A percentile compares a stretch with the other conserved stretches of the same genome.
Evolutionary conservation across 2,888 invertebrate genomes (phyloP).

Genomic region (Lycaena phlaeas): DNA sequence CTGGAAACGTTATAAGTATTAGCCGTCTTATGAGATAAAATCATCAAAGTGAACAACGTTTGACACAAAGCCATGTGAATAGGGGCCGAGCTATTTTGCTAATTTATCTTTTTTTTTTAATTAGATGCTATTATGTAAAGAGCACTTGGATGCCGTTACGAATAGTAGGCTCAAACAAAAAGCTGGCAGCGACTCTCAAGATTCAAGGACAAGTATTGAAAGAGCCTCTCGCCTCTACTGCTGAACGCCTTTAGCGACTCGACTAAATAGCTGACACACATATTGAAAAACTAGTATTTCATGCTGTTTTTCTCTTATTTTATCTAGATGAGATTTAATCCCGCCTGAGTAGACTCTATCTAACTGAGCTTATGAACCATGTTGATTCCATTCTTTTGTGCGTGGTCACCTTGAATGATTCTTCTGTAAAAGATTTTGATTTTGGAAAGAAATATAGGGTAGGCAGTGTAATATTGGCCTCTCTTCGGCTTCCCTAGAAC

Average conservation of each 20-base stretch:
- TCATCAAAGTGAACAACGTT: not conserved
- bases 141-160: constrained; percentile 4
- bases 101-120: constrained; percentile 7
- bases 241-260: constrained; percentile 4
- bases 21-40: too few relatives aligned
- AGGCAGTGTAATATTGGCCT: too few relatives aligned
- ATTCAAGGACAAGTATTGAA: constrained; percentile 5
- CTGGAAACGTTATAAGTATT: too few relatives aligned
- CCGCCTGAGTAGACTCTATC: too few relatives aligned
- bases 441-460: too few relatives aligned
- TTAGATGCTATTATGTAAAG: constrained; percentile 4
- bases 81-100: not conserved
- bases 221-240: not conserved
- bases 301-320: not conserved
- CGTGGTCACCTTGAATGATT: too few relatives aligned
- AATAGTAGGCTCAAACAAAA: constrained; percentile 3
- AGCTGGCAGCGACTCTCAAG: constrained; percentile 7
- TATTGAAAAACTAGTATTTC: constrained; percentile 1
- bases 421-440: too few relatives aligned
- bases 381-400: too few relatives aligned
- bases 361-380: too few relatives aligned
- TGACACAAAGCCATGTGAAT: not conserved
- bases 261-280: constrained; percentile 7
- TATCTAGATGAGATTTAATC: too few relatives aligned
- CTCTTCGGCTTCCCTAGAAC: too few relatives aligned